Conservation (phyloP, 2,888 invertebrate genomes). For the Xylota sylvarum region DNA sequence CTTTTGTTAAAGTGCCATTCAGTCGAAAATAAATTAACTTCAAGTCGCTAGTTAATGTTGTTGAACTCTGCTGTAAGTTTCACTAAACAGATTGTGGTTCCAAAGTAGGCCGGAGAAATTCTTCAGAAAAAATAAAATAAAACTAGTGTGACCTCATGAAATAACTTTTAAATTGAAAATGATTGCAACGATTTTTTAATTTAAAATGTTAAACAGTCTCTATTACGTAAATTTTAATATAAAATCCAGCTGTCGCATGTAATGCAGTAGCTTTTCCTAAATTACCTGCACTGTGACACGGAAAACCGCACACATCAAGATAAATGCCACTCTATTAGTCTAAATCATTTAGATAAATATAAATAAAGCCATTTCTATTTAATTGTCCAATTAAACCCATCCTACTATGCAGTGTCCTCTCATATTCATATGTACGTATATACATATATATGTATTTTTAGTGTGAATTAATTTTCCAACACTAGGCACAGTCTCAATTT, state of each 20-base stretch:
- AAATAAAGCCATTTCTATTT: not conserved
- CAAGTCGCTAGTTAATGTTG: too few relatives aligned
- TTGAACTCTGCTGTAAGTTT: not conserved
- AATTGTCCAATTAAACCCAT: not conserved
- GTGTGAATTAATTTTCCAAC: slow-evolving; percentile 9
- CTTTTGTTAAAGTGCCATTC: too few relatives aligned
- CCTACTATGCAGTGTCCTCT: not conserved
- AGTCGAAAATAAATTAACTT: not conserved
- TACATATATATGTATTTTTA: not conserved
- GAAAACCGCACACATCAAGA: not conserved
- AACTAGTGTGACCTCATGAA: not conserved
- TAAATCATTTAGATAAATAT: slow-evolving; percentile 2
- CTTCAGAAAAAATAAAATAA: not conserved
- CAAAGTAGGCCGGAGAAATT: not conserved
- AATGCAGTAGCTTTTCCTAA: not conserved
- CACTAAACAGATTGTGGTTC: not conserved
- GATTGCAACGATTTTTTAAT: not conserved
- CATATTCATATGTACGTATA: not conserved
- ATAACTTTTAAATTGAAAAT: too few relatives aligned
- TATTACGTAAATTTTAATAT: not conserved
- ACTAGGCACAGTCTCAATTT: not conserved
- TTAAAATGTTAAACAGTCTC: not conserved
- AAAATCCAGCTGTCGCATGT: too few relatives aligned
- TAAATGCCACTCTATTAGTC: slow-evolving; percentile 3
- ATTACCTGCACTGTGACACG: not conserved